These are phyloP conservation scores for Corythornis cristatus DNA, from an alignment of 2,113 vertebrate species.

Conservation along the genomic window DNA sequence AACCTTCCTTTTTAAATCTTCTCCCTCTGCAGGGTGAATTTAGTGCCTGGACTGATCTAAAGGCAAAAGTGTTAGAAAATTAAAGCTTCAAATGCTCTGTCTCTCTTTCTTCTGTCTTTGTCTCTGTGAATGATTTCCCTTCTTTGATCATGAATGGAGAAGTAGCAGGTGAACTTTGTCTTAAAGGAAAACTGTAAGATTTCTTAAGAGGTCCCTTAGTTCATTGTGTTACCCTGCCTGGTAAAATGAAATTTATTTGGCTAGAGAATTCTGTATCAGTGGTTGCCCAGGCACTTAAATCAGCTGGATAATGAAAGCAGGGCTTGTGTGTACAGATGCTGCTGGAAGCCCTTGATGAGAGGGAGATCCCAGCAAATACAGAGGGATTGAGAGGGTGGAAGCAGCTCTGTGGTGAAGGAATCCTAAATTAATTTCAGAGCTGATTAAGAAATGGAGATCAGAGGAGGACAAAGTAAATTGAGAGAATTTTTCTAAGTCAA, in stretches of 20 bases:
- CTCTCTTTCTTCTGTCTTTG: conserved; percentile 3
- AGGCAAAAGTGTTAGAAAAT: conserved; percentile 4
- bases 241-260: conserved; percentile 6
- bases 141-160: conserved; percentile 36
- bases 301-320: not conserved
- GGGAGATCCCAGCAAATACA: not conserved
- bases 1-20: conserved; percentile 16
- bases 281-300: not conserved
- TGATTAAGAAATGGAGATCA: conserved; percentile 10
- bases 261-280: not conserved
- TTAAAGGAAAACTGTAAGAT: conserved; percentile 22
- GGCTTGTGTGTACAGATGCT: conserved; percentile 37
- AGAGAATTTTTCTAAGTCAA: not conserved
- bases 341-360: conserved; percentile 33
- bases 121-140: not conserved
- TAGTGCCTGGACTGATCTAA: conserved; percentile 13
- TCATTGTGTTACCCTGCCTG: not conserved
- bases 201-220: not conserved
- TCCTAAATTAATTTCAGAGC: conserved; percentile 21
- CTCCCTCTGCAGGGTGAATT: not conserved
- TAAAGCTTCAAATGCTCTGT: conserved; percentile 24
- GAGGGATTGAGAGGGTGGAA: not conserved
- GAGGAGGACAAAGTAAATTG: not conserved
- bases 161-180: conserved; percentile 12
- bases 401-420: conserved; percentile 2